phyloP scores from a whole-genome alignment of 2,888 invertebrate genomes.

The Luperina testacea region DNA sequence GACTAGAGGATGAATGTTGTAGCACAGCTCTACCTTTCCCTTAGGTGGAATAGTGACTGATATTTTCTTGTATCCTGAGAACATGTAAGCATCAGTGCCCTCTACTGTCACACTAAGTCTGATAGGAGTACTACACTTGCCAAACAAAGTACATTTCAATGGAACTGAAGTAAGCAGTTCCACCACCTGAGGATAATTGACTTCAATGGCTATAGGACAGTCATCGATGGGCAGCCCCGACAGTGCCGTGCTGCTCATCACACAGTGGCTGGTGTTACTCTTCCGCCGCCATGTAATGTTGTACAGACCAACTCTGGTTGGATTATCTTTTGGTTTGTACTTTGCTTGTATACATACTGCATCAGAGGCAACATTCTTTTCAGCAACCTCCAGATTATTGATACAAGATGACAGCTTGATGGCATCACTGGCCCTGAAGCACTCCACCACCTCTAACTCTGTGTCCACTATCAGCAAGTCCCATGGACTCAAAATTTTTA shows the following conservation, averaged over 20 bases:
- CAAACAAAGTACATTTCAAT: slow-evolving; percentile 93
- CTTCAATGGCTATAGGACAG: slow-evolving; percentile 91
- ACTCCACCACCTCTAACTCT: slow-evolving; percentile 91
- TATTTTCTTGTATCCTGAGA: slow-evolving; percentile 97
- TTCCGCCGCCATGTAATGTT: slow-evolving; percentile 87
- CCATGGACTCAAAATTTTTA: slow-evolving; percentile 93
- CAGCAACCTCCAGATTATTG: slow-evolving; percentile 81
- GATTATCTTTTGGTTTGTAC: slow-evolving; percentile 83
- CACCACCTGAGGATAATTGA: slow-evolving; percentile 93
- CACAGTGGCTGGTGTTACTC: slow-evolving; percentile 76
- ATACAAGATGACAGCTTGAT: slow-evolving; percentile 81
- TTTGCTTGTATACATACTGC: slow-evolving; percentile 84
- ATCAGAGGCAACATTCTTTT: slow-evolving; percentile 85
- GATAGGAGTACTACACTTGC: slow-evolving; percentile 93
- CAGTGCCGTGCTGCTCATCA: slow-evolving; percentile 90
- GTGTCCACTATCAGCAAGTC: slow-evolving; percentile 92
- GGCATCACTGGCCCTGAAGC: slow-evolving; percentile 79
- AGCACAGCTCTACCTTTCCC: slow-evolving; percentile 91
- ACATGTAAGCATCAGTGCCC: slow-evolving; percentile 97
- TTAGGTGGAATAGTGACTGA: slow-evolving; percentile 91
- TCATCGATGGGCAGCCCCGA: slow-evolving; percentile 90
- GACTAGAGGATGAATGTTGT: slow-evolving; percentile 94
- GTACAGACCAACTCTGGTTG: slow-evolving; percentile 84
- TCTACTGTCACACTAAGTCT: slow-evolving; percentile 94
- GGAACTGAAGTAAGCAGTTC: slow-evolving; percentile 93